Evolutionary conservation across 2,888 invertebrate species (phyloP).

Genomic region (Vannuccia rotundouncinata): DNA sequence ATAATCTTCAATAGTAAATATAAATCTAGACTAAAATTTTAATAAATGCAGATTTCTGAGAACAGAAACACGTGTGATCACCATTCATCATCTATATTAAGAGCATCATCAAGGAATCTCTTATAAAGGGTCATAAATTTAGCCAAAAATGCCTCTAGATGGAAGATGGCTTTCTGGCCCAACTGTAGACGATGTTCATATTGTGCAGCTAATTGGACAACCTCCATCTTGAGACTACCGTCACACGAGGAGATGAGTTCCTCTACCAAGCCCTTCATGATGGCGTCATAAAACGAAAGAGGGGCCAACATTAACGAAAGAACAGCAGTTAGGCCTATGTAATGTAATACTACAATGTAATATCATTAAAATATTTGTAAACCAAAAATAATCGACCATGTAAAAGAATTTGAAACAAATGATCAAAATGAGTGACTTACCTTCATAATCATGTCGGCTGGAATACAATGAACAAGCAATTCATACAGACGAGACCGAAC

Average conservation of each 20-base stretch:
- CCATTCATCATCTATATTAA: constrained; percentile 14
- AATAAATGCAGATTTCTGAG: too few relatives aligned
- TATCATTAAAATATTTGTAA: too few relatives aligned
- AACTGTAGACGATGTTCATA: constrained; percentile 85
- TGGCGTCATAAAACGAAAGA: too few relatives aligned
- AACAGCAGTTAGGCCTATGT: too few relatives aligned
- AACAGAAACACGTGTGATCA: too few relatives aligned
- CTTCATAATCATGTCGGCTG: constrained; percentile 78
- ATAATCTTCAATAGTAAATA: too few relatives aligned
- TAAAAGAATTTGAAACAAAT: too few relatives aligned
- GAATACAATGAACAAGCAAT: constrained; percentile 83
- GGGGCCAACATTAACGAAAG: too few relatives aligned
- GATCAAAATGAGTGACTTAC: too few relatives aligned
- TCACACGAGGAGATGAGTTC: constrained; percentile 83
- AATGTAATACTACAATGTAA: too few relatives aligned
- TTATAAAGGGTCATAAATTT: constrained; percentile 91
- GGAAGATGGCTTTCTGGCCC: constrained; percentile 89
- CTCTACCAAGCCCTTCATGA: constrained; percentile 70
- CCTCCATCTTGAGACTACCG: constrained; percentile 74
- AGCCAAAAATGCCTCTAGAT: constrained; percentile 91
- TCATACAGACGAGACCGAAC: constrained; percentile 84
- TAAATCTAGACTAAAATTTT: too few relatives aligned
- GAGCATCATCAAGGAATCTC: constrained; percentile 69
- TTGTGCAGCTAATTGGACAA: constrained; percentile 75
- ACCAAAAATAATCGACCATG: too few relatives aligned